Percentiles rank a stretch among this genome's conserved stretches.
Conservation (phyloP, 53 echinoderm and acorn worm genomes). For the Holothuria leucospilota region DNA sequence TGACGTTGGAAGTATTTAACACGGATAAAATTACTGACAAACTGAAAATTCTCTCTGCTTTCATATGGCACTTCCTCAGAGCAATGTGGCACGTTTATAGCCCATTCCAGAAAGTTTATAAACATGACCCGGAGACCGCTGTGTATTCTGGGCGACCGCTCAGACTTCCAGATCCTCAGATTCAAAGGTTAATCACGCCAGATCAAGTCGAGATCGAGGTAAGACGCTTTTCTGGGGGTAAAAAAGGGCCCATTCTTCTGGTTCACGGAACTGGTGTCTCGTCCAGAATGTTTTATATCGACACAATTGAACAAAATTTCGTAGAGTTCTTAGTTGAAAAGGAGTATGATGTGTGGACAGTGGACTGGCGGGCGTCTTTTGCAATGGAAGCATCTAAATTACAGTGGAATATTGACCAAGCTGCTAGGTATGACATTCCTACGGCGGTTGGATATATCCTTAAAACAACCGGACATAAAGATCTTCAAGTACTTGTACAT, state of each 20-base stretch:
- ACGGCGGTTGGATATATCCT: slow-evolving; percentile 68
- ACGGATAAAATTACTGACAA: slow-evolving; percentile 54
- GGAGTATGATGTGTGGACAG: slow-evolving; percentile 63
- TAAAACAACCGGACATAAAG: slow-evolving; percentile 36
- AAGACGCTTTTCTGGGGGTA: slow-evolving; percentile 51
- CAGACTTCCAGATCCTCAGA: slow-evolving; percentile 20
- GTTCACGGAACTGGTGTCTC: slow-evolving; percentile 74
- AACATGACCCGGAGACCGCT: slow-evolving; percentile 52
- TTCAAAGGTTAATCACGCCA: slow-evolving; percentile 37
- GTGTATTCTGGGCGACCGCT: slow-evolving; percentile 29
- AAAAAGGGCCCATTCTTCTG: slow-evolving; percentile 68
- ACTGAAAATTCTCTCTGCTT: slow-evolving; percentile 54
- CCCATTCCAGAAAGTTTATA: slow-evolving; percentile 44
- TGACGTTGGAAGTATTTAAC: slow-evolving; percentile 70
- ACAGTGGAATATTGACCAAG: slow-evolving; percentile 59
- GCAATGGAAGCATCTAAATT: slow-evolving; percentile 37
- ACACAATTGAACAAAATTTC: slow-evolving; percentile 63
- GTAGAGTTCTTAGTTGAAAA: slow-evolving; percentile 68
- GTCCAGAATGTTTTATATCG: slow-evolving; percentile 62
- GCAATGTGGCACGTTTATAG: slow-evolving; percentile 77
- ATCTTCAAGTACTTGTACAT: slow-evolving; percentile 70
- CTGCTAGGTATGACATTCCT: slow-evolving; percentile 65
- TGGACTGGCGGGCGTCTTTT: slow-evolving; percentile 69
- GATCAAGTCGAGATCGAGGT: slow-evolving; percentile 62
- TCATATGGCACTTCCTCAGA: slow-evolving; percentile 63